Evolutionary conservation across 2,888 invertebrate species (phyloP), one percentile per base, ranked within the genome.

Genomic region (Drosophila leonis): DNA sequence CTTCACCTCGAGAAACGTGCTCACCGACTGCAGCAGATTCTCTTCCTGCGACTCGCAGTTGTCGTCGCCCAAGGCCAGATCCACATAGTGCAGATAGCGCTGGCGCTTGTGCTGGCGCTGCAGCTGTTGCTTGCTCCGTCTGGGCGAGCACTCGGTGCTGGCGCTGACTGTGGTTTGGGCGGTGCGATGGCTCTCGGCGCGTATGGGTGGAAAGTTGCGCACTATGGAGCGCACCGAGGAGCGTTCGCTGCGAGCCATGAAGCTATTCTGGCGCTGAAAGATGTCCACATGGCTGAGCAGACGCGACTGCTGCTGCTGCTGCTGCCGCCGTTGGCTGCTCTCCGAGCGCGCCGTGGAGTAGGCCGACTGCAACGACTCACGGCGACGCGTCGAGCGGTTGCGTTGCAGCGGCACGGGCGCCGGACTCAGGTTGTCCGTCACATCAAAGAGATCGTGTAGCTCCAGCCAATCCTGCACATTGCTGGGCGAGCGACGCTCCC

Each of bases 391-490:
- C 0, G 83, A 85, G 13, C 60, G 46, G 1, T 39, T 62, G 10
- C 72, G 68, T 29, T 66, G 82, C 41, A 57, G 44, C 29, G 55
- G 37, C 4, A 49, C 67, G 1, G 67, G 39, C 15, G 68, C 46
- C 0, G 65, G 37, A 13, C 35, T 20, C 71, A 33, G n/a, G 49
- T 49, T 65, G 44, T 80, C 79, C 4, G 68, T 65, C 13, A 65
- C 73, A 56, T 91, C 84, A 41, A 92, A 92, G 9, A 90, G 82
- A 70, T 91, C 91, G 46, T 93, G 92, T 46, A 93, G 71, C 60
- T 93, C 92, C 56, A 93, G 86, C 93, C 93, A 93, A 81, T 93
- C 93, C 65, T 86, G 88, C 15, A 93, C 93, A 66, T 93, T 93
- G 76, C 91, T 92, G 33, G 93, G 93, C 41, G 93, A 93, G 24